phyloP scores from a whole-genome alignment of 92 coral and sea anemone species.

The Desmophyllum pertusum region DNA sequence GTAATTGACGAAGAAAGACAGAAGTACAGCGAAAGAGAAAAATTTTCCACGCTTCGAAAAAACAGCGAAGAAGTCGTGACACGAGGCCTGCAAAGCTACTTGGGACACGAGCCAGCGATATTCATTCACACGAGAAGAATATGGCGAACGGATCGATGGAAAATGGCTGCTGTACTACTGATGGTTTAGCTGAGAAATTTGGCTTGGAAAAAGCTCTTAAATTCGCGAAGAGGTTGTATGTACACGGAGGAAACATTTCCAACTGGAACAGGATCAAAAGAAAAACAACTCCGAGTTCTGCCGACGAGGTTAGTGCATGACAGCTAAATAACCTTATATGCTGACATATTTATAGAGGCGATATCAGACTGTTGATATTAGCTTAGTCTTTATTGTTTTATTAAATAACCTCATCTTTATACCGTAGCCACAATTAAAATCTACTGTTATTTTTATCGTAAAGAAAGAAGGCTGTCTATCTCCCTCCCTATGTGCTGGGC shows the following conservation, averaged over 20 bases:
- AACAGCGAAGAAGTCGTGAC: no score
- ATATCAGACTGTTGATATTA: no score
- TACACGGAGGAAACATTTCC: conserved; percentile 94
- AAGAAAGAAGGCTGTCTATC: not conserved
- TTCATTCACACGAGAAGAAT: conserved; percentile 3
- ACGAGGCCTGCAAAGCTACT: conserved; percentile 26
- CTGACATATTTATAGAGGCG: no score
- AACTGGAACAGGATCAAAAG: conserved; percentile 93
- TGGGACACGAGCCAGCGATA: conserved; percentile 53
- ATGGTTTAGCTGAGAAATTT: conserved; percentile 24
- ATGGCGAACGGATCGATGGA: conserved; percentile 38
- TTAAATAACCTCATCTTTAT: not conserved
- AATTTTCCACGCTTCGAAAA: not conserved
- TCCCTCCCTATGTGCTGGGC: not conserved
- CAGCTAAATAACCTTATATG: no score
- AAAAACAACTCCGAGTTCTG: conserved; percentile 78
- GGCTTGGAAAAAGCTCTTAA: conserved; percentile 47
- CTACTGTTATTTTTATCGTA: not conserved
- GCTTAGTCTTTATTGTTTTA: not conserved
- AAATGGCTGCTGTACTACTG: conserved; percentile 7
- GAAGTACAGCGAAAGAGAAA: not conserved
- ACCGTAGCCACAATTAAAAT: not conserved
- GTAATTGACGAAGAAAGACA: not conserved
- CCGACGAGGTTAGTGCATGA: conserved; percentile 90
- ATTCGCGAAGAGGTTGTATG: conserved; percentile 72